Conservation (phyloP, 2,888 invertebrate genomes). For the Myopa testacea region DNA sequence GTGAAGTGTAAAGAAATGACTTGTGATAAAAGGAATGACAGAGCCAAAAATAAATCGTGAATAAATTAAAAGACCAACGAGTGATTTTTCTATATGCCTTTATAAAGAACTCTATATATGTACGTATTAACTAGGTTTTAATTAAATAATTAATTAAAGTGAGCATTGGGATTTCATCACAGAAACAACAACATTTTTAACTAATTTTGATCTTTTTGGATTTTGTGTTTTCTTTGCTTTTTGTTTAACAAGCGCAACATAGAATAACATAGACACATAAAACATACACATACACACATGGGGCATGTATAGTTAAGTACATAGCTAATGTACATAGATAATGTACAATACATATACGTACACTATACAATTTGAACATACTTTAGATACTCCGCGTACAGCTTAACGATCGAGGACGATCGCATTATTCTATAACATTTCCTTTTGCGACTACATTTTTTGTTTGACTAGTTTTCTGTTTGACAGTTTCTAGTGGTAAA, state of each 20-base stretch:
- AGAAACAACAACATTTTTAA: constrained; percentile 36
- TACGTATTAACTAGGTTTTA: neutral
- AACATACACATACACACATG: constrained; percentile 10
- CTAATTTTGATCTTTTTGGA: neutral
- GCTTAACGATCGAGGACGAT: no score
- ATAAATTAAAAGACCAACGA: no score
- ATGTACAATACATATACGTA: constrained; percentile 23
- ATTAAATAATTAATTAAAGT: constrained; percentile 15
- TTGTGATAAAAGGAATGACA: no score
- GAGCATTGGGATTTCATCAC: constrained; percentile 26
- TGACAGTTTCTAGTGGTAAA: no score
- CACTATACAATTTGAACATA: neutral
- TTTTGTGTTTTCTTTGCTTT: neutral
- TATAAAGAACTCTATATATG: no score
- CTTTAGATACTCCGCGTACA: no score
- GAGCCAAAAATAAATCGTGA: no score
- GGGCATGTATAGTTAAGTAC: neutral
- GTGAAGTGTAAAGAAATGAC: no score
- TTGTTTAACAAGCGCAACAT: constrained; percentile 18
- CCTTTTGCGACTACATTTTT: no score
- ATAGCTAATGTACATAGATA: neutral
- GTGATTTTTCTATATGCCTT: no score
- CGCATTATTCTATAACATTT: no score
- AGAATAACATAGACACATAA: constrained; percentile 1
- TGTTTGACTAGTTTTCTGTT: no score